Evolutionary conservation across 2,797 vertebrate species (phyloP).

Genomic region (Anisognathus igniventris): DNA sequence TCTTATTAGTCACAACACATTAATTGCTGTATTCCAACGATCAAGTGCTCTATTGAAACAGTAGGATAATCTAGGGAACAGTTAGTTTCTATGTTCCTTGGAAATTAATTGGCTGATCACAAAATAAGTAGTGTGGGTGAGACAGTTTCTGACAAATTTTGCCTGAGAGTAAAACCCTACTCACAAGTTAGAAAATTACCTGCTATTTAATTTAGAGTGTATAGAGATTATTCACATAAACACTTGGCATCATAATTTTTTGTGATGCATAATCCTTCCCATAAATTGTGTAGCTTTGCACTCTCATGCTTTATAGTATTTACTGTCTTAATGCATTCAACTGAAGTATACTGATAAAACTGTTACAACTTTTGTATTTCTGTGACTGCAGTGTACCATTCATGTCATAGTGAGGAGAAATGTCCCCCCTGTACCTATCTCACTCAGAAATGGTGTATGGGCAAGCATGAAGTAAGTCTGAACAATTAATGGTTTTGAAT

Average conservation of each 20-base stretch:
- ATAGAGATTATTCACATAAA: not conserved
- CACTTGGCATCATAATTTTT: not conserved
- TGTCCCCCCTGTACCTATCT: constrained; percentile 98
- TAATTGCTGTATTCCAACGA: not conserved
- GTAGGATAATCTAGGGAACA: not conserved
- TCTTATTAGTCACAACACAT: not conserved
- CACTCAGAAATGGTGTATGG: constrained; percentile 98
- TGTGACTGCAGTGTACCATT: constrained; percentile 87
- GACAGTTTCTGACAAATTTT: not conserved
- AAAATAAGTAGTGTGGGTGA: not conserved
- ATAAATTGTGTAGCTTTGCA: not conserved
- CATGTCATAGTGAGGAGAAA: constrained; percentile 94
- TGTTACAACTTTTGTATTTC: not conserved
- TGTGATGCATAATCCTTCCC: not conserved
- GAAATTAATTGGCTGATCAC: not conserved
- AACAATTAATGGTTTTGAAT: not conserved
- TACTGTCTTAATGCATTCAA: not conserved
- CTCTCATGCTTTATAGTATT: not conserved
- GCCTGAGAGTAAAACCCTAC: not conserved
- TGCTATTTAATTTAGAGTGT: not conserved
- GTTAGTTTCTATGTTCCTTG: not conserved
- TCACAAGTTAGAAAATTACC: not conserved
- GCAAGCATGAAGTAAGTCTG: constrained; percentile 92
- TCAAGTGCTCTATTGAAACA: not conserved
- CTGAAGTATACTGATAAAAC: not conserved